Base-by-base conservation (phyloP, 2,113 vertebrate species). In the Todiramphus saurophagus region DNA sequence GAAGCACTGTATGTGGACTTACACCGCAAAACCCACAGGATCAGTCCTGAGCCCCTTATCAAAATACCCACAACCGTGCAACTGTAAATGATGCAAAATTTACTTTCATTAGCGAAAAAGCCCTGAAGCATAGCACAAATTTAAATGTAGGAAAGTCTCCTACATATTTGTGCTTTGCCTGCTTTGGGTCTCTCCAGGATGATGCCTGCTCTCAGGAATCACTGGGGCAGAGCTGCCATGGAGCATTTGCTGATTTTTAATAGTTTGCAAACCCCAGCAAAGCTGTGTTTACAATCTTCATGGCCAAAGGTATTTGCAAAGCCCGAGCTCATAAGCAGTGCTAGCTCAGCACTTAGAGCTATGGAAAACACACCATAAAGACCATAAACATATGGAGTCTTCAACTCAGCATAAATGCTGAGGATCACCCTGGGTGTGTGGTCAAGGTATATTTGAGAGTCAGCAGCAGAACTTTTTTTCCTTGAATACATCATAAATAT, bases 401-500 rank as follows among this genome's bases (percentile, higher is more conserved):
- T 90, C 67, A 83, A 20, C 50, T 85, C 68, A 94, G 92, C 68
- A 81, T 58, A 87, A 95, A 91, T 79, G 62, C 70, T 43, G 62
- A 87, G 75, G 39, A 90, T 69, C 62, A 92, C 2, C 24, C 58
- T 27, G 50, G 11, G 16, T 46, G 25, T 53, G 46, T 13, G 60
- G 85, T 92, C 58, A 84, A 78, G 74, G 92, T 55, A 89, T 25
- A 87, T 91, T 94, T 73, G 39, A 91, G 50, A 89, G 48, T 6
- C 86, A 94, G 58, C 11, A 88, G 79, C 48, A 66, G 53, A 78
- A 89, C 56, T 53, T 81, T 25, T 84, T 25, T 39, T 59, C 31
- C 58, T 60, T 62, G 35, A 53, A n/a, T 58, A 39, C 21, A 59
- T 79, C 53, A 75, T 75, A 78, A 84, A 86, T 68, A 89, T 51